Conservation (phyloP, 2,797 vertebrate species). For the Paramormyrops hopkinsi region DNA sequence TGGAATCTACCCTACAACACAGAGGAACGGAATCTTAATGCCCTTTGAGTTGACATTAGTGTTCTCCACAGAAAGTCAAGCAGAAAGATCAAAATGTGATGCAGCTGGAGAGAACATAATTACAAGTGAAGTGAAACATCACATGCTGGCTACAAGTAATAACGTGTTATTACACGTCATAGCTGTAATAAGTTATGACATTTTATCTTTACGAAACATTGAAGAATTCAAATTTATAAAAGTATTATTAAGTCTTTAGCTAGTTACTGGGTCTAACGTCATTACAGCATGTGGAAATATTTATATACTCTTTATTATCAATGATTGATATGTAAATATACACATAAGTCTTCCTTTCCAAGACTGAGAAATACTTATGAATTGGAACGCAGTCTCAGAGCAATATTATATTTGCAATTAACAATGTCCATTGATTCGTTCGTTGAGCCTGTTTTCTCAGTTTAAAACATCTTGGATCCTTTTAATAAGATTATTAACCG, state of each 20-base stretch:
- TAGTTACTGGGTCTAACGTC: not conserved
- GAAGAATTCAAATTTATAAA: not conserved
- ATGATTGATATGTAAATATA: not conserved
- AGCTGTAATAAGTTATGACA: not conserved
- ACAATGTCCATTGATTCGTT: not conserved
- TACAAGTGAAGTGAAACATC: not conserved
- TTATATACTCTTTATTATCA: not conserved
- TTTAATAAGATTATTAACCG: not conserved
- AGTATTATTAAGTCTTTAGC: not conserved
- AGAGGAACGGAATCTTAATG: conserved; percentile 33
- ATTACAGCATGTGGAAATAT: not conserved
- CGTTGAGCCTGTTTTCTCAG: not conserved
- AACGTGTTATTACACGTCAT: not conserved
- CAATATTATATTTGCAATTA: not conserved
- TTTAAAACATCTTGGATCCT: not conserved
- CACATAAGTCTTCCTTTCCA: not conserved
- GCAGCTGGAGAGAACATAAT: not conserved
- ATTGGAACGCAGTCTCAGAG: not conserved
- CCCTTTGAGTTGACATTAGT: not conserved
- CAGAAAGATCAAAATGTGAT: not conserved
- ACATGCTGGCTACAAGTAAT: not conserved
- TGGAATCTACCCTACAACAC: conserved; percentile 78
- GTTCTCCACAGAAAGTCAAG: not conserved
- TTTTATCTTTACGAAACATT: not conserved
- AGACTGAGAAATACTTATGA: not conserved